Evolutionary conservation across 2,888 invertebrate species (phyloP).

Genomic region (Agrotis puta): DNA sequence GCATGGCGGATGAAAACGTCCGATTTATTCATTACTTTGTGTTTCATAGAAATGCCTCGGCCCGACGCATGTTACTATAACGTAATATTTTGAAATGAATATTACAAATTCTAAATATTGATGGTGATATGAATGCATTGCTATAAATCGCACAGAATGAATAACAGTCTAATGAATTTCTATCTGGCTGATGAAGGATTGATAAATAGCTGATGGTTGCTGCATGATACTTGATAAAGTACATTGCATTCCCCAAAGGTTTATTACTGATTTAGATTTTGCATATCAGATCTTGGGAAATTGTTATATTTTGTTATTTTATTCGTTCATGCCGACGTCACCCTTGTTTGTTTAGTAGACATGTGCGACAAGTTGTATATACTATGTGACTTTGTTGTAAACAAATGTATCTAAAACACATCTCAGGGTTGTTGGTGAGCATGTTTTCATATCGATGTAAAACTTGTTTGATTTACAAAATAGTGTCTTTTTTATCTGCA

Average conservation of each 20-base stretch:
- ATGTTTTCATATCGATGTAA: slow-evolving; percentile 26
- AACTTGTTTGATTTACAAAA: background rate
- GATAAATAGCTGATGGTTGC: slow-evolving; percentile 83
- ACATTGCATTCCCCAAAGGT: slow-evolving; percentile 81
- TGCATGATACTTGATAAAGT: slow-evolving; percentile 86
- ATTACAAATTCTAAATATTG: slow-evolving; percentile 66
- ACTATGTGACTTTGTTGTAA: slow-evolving; percentile 67
- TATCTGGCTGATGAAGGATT: slow-evolving; percentile 77
- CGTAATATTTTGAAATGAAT: slow-evolving; percentile 79
- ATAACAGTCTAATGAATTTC: slow-evolving; percentile 72
- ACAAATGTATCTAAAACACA: slow-evolving; percentile 40
- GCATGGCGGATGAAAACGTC: slow-evolving; percentile 89
- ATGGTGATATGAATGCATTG: slow-evolving; percentile 79
- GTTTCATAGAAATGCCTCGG: slow-evolving; percentile 89
- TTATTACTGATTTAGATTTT: slow-evolving; percentile 80
- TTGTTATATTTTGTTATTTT: slow-evolving; percentile 66
- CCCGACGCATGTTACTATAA: slow-evolving; percentile 89
- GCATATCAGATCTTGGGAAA: slow-evolving; percentile 77
- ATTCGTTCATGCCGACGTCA: slow-evolving; percentile 67
- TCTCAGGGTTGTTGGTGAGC: slow-evolving; percentile 36
- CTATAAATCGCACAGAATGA: slow-evolving; percentile 79
- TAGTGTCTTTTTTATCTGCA: background rate
- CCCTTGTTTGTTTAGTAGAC: slow-evolving; percentile 71
- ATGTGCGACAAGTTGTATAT: slow-evolving; percentile 62
- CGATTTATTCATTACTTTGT: slow-evolving; percentile 87